phyloP scores from a whole-genome alignment of 2,888 invertebrate genomes.

The Eupithecia dodoneata region DNA sequence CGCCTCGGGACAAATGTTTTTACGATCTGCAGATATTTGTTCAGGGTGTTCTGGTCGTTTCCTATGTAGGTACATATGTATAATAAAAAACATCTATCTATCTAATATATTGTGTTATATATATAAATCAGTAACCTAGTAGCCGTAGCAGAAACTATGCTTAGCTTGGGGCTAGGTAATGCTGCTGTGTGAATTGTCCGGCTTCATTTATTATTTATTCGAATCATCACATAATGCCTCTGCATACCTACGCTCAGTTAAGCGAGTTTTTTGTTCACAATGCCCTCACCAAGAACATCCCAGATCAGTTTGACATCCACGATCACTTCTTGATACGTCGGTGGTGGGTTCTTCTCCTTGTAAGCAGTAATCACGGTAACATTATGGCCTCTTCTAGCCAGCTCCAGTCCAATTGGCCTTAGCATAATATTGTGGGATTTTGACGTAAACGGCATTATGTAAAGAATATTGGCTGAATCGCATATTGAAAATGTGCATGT shows the following conservation, averaged over 20 bases:
- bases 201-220: no score
- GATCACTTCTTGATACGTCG: conserved; percentile 70
- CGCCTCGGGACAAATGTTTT: no score
- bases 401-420: conserved; percentile 73
- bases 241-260: neutral
- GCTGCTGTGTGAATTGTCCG: no score
- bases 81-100: no score
- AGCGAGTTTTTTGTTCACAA: neutral
- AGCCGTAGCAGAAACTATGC: no score
- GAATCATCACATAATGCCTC: neutral
- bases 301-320: conserved; percentile 70
- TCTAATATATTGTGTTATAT: no score
- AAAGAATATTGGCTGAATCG: conserved; percentile 73
- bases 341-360: conserved; percentile 60
- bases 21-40: no score
- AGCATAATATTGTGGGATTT: conserved; percentile 78
- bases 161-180: no score
- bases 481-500: conserved; percentile 40
- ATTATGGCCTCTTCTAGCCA: conserved; percentile 81
- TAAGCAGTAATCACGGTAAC: conserved; percentile 77
- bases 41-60: no score
- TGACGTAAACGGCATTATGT: conserved; percentile 75
- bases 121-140: no score
- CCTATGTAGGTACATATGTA: no score
- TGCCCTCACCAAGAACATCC: conserved; percentile 67